A percentile compares a stretch with the other conserved stretches of the same genome.
Conservation (phyloP, 2,113 vertebrate species). For the Hippopotamus amphibius region DNA sequence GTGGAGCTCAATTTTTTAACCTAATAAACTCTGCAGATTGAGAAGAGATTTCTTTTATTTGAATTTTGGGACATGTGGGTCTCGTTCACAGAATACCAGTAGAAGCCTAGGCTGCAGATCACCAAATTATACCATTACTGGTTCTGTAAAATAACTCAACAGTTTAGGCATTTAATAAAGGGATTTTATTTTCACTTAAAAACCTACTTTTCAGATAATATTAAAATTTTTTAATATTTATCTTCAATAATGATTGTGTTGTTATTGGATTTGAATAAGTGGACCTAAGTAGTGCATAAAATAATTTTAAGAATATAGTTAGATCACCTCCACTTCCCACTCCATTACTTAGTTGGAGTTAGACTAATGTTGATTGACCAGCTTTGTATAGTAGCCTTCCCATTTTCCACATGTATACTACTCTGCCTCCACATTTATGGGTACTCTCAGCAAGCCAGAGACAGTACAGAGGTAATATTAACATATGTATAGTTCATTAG, state of each 20-base stretch:
- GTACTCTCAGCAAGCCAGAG: not conserved
- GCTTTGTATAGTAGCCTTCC: not conserved
- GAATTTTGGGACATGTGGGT: conserved; percentile 7
- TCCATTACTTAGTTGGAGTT: not conserved
- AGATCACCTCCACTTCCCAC: not conserved
- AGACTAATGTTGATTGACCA: not conserved
- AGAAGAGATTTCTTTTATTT: conserved; percentile 17
- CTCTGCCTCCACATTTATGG: not conserved
- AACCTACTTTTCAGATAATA: not conserved
- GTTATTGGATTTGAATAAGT: conserved; percentile 2
- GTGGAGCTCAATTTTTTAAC: not conserved
- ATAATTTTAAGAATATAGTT: conserved; percentile 28
- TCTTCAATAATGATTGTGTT: not conserved
- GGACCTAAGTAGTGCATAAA: not conserved
- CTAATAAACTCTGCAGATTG: not conserved
- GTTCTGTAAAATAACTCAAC: not conserved
- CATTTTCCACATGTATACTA: not conserved
- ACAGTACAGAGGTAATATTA: not conserved
- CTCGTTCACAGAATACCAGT: not conserved
- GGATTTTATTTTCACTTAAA: not conserved
- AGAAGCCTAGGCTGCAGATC: not conserved
- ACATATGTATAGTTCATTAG: not conserved
- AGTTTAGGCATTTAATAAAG: not conserved
- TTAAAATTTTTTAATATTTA: not conserved
- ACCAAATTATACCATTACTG: not conserved